Evolutionary conservation across 53 echinoderm and acorn worm species (phyloP), one percentile per base, ranked within the genome.

Genomic region (Antedon mediterranea): DNA sequence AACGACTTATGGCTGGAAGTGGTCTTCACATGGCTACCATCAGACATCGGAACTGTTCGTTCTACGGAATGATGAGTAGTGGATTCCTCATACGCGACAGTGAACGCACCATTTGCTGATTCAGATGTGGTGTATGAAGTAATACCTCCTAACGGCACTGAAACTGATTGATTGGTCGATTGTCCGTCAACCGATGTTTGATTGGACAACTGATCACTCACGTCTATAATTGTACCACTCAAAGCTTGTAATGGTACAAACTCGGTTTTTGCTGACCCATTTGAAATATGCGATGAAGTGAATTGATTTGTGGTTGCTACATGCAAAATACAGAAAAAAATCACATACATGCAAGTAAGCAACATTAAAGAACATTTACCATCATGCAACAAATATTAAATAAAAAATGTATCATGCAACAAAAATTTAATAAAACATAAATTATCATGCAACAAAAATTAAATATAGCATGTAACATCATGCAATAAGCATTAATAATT

Each of bases 1-100:
- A 92, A 89, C 29, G 89, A 87, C 79, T 94, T 85, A 71, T 94
- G 94, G 76, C 87, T 91, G 14, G 94, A 89, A 26, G 89, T 72
- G 23, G 94, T 94, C 85, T 94, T 94, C 28, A 83, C 89, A 77
- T 79, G 85, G 44, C 87, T 94, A 0, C 94, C 94, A 82, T 94
- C 94, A 15, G 89, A 43, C 81, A 91, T 43, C 0, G 94, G 94
- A 31, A 94, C 91, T 27, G 91, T 87, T 76, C 89, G 89, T 82
- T 94, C 94, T 29, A 94, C 90, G 0, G 82, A 81, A 73, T 94
- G 94, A 28, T 89, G 85, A 3, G 94, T 94, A 28, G 89, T 94
- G 9, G 94, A 91, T 84, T 94, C 94, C 83, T 94, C 94, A 73
- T 87, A 94, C 3, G 94, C 91, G 71, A 94, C 87, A 33, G 92